Conservation (phyloP, 2,888 invertebrate species). For the Diarsia mendica region DNA sequence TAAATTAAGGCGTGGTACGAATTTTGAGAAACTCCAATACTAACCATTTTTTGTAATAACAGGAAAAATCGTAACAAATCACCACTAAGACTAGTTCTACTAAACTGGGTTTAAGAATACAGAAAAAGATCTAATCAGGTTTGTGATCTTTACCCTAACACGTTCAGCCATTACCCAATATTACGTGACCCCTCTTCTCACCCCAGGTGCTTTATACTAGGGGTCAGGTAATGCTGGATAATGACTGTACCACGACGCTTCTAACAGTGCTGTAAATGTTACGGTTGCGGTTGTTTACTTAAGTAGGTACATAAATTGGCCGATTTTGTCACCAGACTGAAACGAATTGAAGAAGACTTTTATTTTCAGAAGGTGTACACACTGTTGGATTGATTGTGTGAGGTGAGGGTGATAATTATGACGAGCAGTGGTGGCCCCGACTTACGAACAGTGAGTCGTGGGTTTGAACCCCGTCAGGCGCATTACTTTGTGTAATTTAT, state of each 20-base stretch:
- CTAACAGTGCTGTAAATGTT: neutral
- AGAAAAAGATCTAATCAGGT: slow-evolving; percentile 2
- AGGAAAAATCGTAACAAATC: neutral
- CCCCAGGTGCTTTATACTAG: no score
- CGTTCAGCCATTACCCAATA: neutral
- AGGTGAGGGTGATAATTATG: no score
- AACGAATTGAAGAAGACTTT: neutral
- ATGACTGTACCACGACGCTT: neutral
- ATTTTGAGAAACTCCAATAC: neutral
- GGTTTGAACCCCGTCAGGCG: no score
- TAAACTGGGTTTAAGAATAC: neutral
- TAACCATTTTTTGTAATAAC: neutral
- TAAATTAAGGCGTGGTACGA: neutral
- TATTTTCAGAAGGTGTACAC: neutral
- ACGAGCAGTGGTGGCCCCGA: no score
- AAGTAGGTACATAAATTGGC: neutral
- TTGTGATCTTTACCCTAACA: slow-evolving; percentile 24
- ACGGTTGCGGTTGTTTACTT: slow-evolving; percentile 1
- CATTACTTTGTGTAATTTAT: no score
- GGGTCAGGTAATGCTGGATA: no score
- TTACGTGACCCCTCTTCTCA: no score
- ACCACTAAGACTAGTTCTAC: neutral
- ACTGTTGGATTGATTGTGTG: neutral
- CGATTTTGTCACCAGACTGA: neutral
- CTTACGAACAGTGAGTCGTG: no score